Evolutionary conservation across 2,888 invertebrate species (phyloP), one percentile per base, ranked within the genome.

Genomic region (Ephialtes manifestator): DNA sequence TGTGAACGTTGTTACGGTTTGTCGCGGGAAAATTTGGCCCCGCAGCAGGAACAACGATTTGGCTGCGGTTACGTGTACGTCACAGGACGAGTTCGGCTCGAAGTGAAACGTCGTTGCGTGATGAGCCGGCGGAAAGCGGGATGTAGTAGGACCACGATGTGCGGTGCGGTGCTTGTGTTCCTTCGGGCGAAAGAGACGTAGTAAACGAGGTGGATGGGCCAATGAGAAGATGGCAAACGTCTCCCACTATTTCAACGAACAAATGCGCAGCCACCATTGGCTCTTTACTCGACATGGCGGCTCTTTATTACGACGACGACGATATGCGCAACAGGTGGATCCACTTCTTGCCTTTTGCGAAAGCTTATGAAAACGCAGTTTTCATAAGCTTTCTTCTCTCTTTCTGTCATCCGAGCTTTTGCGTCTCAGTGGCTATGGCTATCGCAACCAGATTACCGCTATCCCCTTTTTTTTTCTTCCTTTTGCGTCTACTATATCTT

Each of bases 291-390:
- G 92, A 91, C 91, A 93, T 93, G 93, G 94, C 94, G 93, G 92
- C 90, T 87, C 70, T 70, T 48, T 71, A 79, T 83, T 81, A 81
- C 84, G 67, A 81, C 84, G 67, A 63, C 88, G 88, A 89, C 24
- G 63, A 51, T 39, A 48, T 35, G 83, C 78, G 92, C 94, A 94
- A 94, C 94, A 94, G 93, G 94, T 94, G 91, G 90, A 91, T 87
- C 78, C 24, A 86, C 82, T 65, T 65, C 81, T 80, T 84, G 67
- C 72, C 76, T 55, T 77, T 55, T 60, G n/a, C 74, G 72, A 48
- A 13, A 46, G n/a, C 46, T 60, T n/a, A n/a, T n/a, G n/a, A n/a
- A n/a, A n/a, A 63, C 39, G n/a, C n/a, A n/a, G 65, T 67, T 70
- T 78, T 80, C 63, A 18, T 55, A 31, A 55, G 31, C 67, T 79